These are phyloP conservation scores for Carcinoscorpius rotundicauda DNA, from an alignment of 1,140 invertebrate genomes.

Conservation along the genomic window DNA sequence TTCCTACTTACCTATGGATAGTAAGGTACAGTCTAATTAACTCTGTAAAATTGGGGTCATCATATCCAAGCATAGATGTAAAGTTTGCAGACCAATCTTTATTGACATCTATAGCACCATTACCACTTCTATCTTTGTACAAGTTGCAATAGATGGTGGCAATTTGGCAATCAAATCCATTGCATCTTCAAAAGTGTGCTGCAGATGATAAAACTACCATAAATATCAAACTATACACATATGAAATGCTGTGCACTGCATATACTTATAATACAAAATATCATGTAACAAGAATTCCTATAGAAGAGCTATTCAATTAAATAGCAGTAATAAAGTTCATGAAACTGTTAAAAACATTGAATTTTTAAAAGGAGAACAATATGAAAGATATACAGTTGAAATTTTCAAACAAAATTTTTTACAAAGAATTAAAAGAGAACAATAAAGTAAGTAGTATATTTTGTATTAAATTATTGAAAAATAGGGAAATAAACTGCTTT, in stretches of 20 bases:
- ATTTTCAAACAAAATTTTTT: no score
- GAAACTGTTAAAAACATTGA: background rate
- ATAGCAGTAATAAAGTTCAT: background rate
- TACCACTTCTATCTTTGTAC: conserved; percentile 41
- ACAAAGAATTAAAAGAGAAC: no score
- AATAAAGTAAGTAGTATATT: no score
- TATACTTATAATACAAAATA: no score
- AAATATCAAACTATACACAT: background rate
- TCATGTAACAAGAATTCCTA: background rate
- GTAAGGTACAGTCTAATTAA: conserved; percentile 47
- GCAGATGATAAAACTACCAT: conserved; percentile 18
- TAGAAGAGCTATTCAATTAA: background rate
- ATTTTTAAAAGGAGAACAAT: no score
- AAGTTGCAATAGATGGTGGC: conserved; percentile 48
- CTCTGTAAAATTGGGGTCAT: conserved; percentile 41
- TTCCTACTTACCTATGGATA: conserved; percentile 40
- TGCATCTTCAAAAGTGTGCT: conserved; percentile 42
- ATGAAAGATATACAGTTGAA: no score
- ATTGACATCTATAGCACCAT: conserved; percentile 41
- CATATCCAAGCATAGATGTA: conserved; percentile 44
- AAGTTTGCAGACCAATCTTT: conserved; percentile 50
- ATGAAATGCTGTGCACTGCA: background rate
- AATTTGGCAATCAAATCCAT: conserved; percentile 50
- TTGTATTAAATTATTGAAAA: no score
- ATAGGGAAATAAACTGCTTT: no score